These are phyloP conservation scores for Salticus scenicus DNA, from an alignment of 2,888 invertebrate species.

Conservation along the genomic window DNA sequence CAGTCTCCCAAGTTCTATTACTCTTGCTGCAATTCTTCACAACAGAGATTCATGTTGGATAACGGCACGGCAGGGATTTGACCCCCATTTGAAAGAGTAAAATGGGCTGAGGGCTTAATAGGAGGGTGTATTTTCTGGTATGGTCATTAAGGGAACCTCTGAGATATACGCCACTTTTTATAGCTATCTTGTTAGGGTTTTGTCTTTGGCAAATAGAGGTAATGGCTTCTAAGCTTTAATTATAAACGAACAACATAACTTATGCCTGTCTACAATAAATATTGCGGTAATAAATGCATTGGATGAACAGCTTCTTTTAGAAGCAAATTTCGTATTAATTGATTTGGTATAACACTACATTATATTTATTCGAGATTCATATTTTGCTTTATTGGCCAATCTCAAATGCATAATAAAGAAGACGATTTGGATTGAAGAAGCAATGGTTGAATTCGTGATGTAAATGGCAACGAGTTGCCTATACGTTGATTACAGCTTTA, in stretches of 20 bases:
- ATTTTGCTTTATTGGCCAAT: too few relatives aligned
- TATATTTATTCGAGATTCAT: too few relatives aligned
- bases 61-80: not conserved
- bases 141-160: not conserved
- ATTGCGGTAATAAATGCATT: not conserved
- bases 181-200: not conserved
- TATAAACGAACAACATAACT: not conserved
- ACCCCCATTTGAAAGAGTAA: not conserved
- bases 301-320: too few relatives aligned
- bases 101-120: not conserved
- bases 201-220: not conserved
- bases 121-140: constrained; percentile 1
- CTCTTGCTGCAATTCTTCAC: not conserved
- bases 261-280: not conserved
- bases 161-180: not conserved
- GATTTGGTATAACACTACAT: too few relatives aligned
- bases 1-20: not conserved
- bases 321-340: too few relatives aligned
- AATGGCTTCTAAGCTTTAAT: not conserved
- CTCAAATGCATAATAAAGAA: too few relatives aligned
- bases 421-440: too few relatives aligned
- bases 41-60: not conserved
- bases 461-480: too few relatives aligned
- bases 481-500: too few relatives aligned
- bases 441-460: too few relatives aligned